Percentiles rank a stretch among this genome's conserved stretches.
phyloP scores from a whole-genome alignment of 2,113 vertebrate genomes.

The Edolisoma coerulescens region DNA sequence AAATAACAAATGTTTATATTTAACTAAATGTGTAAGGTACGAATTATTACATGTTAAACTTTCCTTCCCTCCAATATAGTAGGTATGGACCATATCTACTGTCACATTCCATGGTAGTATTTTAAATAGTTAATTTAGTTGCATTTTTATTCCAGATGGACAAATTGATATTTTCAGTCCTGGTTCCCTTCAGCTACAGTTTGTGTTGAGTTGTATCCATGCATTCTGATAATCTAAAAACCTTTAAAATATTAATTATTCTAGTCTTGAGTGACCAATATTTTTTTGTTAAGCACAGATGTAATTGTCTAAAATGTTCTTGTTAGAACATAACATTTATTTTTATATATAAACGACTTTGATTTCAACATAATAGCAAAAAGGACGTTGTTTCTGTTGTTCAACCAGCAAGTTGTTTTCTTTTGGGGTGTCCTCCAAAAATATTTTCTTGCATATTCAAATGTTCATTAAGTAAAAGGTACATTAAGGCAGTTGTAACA shows the following conservation, averaged over 20 bases:
- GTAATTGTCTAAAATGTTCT: slow-evolving; percentile 80
- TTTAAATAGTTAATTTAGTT: slow-evolving; percentile 76
- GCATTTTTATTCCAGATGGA: slow-evolving; percentile 71
- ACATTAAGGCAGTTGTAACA: slow-evolving; percentile 67
- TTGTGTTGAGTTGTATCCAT: slow-evolving; percentile 77
- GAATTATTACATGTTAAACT: slow-evolving; percentile 76
- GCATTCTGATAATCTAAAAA: slow-evolving; percentile 78
- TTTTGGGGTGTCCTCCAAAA: slow-evolving; percentile 72
- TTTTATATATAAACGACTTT: slow-evolving; percentile 78
- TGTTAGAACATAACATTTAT: slow-evolving; percentile 79
- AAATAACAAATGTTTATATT: slow-evolving; percentile 89
- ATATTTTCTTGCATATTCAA: slow-evolving; percentile 60
- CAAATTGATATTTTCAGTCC: slow-evolving; percentile 72
- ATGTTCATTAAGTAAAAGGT: slow-evolving; percentile 67
- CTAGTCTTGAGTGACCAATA: slow-evolving; percentile 80
- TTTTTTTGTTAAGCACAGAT: slow-evolving; percentile 81
- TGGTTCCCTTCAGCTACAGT: slow-evolving; percentile 71
- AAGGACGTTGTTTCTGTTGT: slow-evolving; percentile 76
- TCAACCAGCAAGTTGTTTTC: slow-evolving; percentile 94
- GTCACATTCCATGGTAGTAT: slow-evolving; percentile 78
- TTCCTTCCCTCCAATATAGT: slow-evolving; percentile 67
- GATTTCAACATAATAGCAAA: slow-evolving; percentile 72
- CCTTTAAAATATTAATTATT: slow-evolving; percentile 76
- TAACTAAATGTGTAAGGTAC: slow-evolving; percentile 85
- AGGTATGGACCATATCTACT: slow-evolving; percentile 71